Conservation (phyloP, 2,888 invertebrate species). For the Ectemnius lituratus region DNA sequence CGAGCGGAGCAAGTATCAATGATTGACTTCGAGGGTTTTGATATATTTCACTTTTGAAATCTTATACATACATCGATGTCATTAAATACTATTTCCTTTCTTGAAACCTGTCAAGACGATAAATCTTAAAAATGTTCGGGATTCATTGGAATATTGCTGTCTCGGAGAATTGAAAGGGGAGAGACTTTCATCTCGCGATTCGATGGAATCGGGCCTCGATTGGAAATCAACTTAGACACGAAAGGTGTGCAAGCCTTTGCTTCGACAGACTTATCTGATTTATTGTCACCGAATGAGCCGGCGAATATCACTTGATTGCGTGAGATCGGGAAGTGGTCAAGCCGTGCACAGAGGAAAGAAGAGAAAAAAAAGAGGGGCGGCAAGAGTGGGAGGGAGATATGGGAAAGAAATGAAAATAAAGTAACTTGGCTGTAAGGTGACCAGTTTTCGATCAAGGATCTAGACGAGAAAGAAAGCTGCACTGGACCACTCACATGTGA, state of each 20-base stretch:
- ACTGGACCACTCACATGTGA: slow-evolving; percentile 9
- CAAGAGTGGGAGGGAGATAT: background rate
- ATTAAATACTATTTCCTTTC: background rate
- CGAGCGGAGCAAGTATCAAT: no score
- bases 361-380: slow-evolving; percentile 16
- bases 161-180: no score
- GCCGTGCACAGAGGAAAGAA: background rate
- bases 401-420: slow-evolving; percentile 33
- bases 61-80: no score
- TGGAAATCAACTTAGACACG: background rate
- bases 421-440: slow-evolving; percentile 28
- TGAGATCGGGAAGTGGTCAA: slow-evolving; percentile 11
- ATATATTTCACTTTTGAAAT: no score
- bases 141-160: no score
- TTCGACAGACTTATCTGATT: slow-evolving; percentile 7
- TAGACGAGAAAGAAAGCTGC: slow-evolving; percentile 49
- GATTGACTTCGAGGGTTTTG: no score
- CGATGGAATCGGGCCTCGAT: no score
- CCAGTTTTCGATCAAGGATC: slow-evolving; percentile 38
- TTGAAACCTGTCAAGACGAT: background rate
- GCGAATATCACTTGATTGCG: slow-evolving; percentile 12
- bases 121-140: no score
- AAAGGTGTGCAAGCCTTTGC: slow-evolving; percentile 9
- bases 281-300: slow-evolving; percentile 13
- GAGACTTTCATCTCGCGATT: no score